A percentile compares a stretch with the other conserved stretches of the same genome.
Evolutionary conservation across 2,888 invertebrate genomes (phyloP).

Genomic region (Isoperla grammatica): DNA sequence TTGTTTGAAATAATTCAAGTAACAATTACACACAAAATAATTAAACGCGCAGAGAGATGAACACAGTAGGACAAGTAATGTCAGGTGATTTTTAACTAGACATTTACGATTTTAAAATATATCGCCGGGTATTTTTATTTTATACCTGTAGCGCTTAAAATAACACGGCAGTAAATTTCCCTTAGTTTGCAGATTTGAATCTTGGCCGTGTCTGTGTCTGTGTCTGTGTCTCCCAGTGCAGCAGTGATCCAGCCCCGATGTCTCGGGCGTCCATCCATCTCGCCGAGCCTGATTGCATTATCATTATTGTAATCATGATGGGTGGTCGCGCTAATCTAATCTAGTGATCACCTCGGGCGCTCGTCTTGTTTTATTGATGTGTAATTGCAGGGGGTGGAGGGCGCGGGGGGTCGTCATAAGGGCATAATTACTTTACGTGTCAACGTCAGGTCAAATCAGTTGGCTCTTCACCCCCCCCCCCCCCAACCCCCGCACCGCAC

Average conservation of each 20-base stretch:
- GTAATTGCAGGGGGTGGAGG: slow-evolving; percentile 1
- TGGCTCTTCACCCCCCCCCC: neutral
- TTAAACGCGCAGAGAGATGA: no score
- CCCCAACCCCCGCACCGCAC: no score
- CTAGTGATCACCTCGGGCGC: slow-evolving; percentile 7
- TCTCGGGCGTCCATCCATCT: neutral
- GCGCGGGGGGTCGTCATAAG: neutral
- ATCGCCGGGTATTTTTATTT: no score
- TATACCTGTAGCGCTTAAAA: no score
- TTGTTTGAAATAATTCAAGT: no score
- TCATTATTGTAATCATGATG: slow-evolving; percentile 4
- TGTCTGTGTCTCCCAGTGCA: neutral
- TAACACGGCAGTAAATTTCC: no score
- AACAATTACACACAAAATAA: no score
- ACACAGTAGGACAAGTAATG: no score
- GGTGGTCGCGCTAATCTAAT: slow-evolving; percentile 6
- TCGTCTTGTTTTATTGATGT: slow-evolving; percentile 13
- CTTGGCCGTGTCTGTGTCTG: no score
- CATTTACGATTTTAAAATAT: no score
- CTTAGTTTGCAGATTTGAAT: no score
- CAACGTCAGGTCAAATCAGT: slow-evolving; percentile 14
- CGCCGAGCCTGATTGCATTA: neutral
- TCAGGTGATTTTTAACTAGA: no score
- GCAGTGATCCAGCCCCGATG: neutral
- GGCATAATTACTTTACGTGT: neutral